Percentiles rank a stretch among this genome's conserved stretches.
Conservation (phyloP, 1,140 invertebrate species). For the Pinna nobilis region DNA sequence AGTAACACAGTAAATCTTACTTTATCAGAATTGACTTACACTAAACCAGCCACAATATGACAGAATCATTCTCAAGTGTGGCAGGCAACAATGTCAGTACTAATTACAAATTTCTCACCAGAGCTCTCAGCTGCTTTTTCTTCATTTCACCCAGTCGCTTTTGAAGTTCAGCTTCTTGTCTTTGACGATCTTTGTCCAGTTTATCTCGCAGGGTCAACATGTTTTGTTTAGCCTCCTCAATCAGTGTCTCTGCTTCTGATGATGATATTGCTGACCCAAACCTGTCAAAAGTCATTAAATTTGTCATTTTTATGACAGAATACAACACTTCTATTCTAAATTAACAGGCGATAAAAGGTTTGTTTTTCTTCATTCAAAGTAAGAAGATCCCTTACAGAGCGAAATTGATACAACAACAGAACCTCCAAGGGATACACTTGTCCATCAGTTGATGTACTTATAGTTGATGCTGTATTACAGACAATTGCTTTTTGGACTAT, state of each 20-base stretch:
- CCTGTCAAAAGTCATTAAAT: conserved; percentile 37
- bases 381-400: not conserved
- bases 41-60: no score
- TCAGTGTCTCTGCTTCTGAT: conserved; percentile 53
- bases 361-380: no score
- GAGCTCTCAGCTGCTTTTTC: conserved; percentile 39
- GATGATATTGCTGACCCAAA: conserved; percentile 39
- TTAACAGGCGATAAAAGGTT: no score
- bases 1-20: no score
- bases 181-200: conserved; percentile 59
- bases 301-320: no score
- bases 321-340: no score
- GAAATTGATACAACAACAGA: not conserved
- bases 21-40: no score
- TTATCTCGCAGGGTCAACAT: conserved; percentile 60
- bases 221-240: conserved; percentile 58
- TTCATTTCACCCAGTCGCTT: conserved; percentile 62
- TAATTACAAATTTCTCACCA: not conserved
- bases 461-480: no score
- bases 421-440: not conserved
- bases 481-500: no score
- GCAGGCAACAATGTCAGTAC: no score
- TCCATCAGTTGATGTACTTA: no score
- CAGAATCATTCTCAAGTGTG: no score
- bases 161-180: conserved; percentile 61